Evolutionary conservation across 2,888 invertebrate species (phyloP).

Genomic region (Caenorhabditis sp.): DNA sequence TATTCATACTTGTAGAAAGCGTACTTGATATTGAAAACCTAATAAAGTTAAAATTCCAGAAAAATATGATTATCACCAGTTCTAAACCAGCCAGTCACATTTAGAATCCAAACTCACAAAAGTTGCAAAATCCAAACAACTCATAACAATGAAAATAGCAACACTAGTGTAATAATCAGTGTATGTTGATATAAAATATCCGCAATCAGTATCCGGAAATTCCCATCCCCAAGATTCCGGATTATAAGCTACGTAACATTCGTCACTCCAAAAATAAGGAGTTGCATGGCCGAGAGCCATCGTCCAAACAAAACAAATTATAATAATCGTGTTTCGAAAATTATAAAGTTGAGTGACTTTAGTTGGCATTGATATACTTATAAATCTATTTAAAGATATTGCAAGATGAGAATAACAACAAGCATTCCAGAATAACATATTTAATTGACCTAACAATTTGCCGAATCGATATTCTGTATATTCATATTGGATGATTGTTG

Average conservation of each 20-base stretch:
- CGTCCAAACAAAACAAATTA: slow-evolving; percentile 38
- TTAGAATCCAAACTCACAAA: slow-evolving; percentile 8
- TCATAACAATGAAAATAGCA: slow-evolving; percentile 35
- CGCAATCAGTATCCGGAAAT: slow-evolving; percentile 44
- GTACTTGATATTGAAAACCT: too few species aligned
- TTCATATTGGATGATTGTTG: slow-evolving; percentile 29
- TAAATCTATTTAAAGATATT: slow-evolving; percentile 48
- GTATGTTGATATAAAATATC: slow-evolving; percentile 42
- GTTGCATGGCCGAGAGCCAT: slow-evolving; percentile 32
- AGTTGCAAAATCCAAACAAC: slow-evolving; percentile 40
- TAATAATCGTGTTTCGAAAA: slow-evolving; percentile 22
- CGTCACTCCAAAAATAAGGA: slow-evolving; percentile 44
- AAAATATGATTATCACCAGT: too few species aligned
- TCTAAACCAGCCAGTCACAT: too few species aligned
- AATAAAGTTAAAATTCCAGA: too few species aligned
- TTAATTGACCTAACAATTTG: slow-evolving; percentile 46
- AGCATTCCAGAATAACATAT: slow-evolving; percentile 50
- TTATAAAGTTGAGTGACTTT: slow-evolving; percentile 16
- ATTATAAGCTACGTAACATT: slow-evolving; percentile 40
- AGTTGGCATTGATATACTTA: slow-evolving; percentile 45
- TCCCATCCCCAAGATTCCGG: slow-evolving; percentile 40
- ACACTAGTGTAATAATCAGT: slow-evolving; percentile 51
- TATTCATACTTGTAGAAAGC: too few species aligned
- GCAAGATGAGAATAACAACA: slow-evolving; percentile 54
- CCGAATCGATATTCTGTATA: slow-evolving; percentile 7